These are phyloP conservation scores for Drosophila hamatofila DNA, from an alignment of 2,888 invertebrate species.

Conservation along the genomic window DNA sequence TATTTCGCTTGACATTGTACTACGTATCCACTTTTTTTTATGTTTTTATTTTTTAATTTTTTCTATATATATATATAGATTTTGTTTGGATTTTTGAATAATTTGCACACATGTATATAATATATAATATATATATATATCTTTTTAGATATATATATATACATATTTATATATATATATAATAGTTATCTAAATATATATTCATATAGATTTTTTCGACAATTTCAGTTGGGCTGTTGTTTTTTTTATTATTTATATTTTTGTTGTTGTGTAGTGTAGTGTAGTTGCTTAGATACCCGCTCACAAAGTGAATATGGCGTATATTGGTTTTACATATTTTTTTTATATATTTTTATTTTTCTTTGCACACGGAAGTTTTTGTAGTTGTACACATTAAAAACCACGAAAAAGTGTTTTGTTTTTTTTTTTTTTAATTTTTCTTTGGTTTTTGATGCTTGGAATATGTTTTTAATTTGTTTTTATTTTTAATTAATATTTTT, in stretches of 20 bases:
- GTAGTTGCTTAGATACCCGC: conserved; percentile 14
- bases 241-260: conserved; percentile 67
- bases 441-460: conserved; percentile 74
- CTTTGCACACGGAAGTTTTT: conserved; percentile 73
- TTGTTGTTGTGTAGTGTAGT: conserved; percentile 32
- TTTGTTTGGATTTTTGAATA: conserved; percentile 72
- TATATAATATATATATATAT: conserved; percentile 56
- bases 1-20: conserved; percentile 82
- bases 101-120: conserved; percentile 76
- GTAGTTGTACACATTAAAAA: conserved; percentile 74
- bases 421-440: conserved; percentile 47
- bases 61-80: conserved; percentile 69
- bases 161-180: conserved; percentile 66
- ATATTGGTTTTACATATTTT: conserved; percentile 18
- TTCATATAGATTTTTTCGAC: conserved; percentile 71
- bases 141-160: conserved; percentile 57
- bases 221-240: conserved; percentile 74
- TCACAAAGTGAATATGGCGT: conserved; percentile 6
- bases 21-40: conserved; percentile 72
- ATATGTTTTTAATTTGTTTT: conserved; percentile 62
- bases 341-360: conserved; percentile 20
- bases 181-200: conserved; percentile 80
- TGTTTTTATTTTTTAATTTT: conserved; percentile 19
- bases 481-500: conserved; percentile 27
- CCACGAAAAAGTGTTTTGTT: conserved; percentile 58